A percentile compares a stretch with the other conserved stretches of the same genome.
These are phyloP conservation scores for Channa maculata DNA, from an alignment of 2,113 vertebrate genomes.

Conservation along the genomic window DNA sequence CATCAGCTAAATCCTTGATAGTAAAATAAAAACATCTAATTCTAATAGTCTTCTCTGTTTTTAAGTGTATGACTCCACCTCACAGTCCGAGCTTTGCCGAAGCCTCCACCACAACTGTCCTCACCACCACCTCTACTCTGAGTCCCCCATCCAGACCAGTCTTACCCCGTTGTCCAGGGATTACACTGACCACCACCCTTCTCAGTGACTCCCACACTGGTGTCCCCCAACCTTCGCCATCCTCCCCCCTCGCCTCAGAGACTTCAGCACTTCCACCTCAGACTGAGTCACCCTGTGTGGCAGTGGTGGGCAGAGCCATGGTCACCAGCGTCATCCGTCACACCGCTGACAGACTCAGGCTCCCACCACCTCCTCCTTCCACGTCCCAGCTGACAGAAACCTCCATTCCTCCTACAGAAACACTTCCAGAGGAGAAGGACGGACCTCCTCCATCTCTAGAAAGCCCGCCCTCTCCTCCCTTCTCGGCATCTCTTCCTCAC, in stretches of 20 bases:
- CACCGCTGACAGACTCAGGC: slow-evolving; percentile 82
- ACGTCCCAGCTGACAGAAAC: slow-evolving; percentile 36
- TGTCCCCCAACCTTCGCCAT: not conserved
- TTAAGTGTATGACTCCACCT: slow-evolving; percentile 96
- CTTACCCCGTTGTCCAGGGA: slow-evolving; percentile 31
- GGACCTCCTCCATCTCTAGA: slow-evolving; percentile 35
- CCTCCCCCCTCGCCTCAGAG: slow-evolving; percentile 20
- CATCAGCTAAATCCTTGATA: too few species aligned
- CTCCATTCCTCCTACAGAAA: slow-evolving; percentile 14
- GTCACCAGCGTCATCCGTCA: slow-evolving; percentile 91
- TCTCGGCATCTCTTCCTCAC: slow-evolving; percentile 66
- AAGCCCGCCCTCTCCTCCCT: slow-evolving; percentile 65
- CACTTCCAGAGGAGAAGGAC: slow-evolving; percentile 48
- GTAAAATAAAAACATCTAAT: too few species aligned
- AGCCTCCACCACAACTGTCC: slow-evolving; percentile 72
- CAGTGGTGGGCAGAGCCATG: slow-evolving; percentile 82
- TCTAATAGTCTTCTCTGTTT: too few species aligned
- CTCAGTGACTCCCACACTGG: slow-evolving; percentile 10
- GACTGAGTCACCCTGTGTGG: slow-evolving; percentile 39
- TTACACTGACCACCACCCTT: slow-evolving; percentile 33
- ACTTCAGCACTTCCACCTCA: slow-evolving; percentile 57
- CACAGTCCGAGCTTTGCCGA: slow-evolving; percentile 94
- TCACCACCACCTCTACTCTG: slow-evolving; percentile 56
- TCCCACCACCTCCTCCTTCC: slow-evolving; percentile 60
- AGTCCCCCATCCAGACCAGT: slow-evolving; percentile 76